A percentile compares a stretch with the other conserved stretches of the same genome.
Evolutionary conservation across 1,140 invertebrate species (phyloP).

Genomic region (Orius laevigatus): DNA sequence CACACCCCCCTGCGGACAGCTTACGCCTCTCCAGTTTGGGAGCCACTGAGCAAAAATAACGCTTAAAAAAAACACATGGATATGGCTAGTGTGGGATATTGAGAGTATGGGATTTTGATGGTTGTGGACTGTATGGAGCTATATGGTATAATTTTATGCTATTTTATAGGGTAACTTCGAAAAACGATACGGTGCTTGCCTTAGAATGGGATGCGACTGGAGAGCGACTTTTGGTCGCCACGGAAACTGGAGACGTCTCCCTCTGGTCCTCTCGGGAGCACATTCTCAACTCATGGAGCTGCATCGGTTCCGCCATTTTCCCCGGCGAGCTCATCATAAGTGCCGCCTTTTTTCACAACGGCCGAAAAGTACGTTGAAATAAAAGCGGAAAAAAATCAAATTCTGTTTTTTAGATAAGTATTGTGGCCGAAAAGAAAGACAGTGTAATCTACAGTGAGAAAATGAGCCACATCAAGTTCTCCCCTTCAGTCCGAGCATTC

Average conservation of each 20-base stretch:
- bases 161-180: slow-evolving; percentile 33
- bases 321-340: slow-evolving; percentile 63
- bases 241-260: slow-evolving; percentile 53
- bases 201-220: slow-evolving; percentile 74
- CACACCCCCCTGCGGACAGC: no score
- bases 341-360: slow-evolving; percentile 70
- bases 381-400: neutral
- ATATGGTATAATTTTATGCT: neutral
- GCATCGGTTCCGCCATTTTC: slow-evolving; percentile 29
- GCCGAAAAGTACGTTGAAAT: slow-evolving; percentile 43
- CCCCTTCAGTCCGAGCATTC: slow-evolving; percentile 69
- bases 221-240: slow-evolving; percentile 57
- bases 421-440: slow-evolving; percentile 64
- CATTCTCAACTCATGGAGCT: slow-evolving; percentile 58
- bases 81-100: no score
- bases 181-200: slow-evolving; percentile 44
- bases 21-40: no score
- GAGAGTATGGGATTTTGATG: no score
- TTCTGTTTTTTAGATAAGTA: slow-evolving; percentile 28
- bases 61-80: no score
- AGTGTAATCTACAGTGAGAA: slow-evolving; percentile 66
- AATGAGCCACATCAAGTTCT: slow-evolving; percentile 56
- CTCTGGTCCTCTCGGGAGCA: slow-evolving; percentile 63
- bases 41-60: no score
- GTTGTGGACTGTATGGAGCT: slow-evolving; percentile 1